Evolutionary conservation across 2,797 vertebrate species (phyloP), one percentile per base, ranked within the genome.

Genomic region (Karalla daura): DNA sequence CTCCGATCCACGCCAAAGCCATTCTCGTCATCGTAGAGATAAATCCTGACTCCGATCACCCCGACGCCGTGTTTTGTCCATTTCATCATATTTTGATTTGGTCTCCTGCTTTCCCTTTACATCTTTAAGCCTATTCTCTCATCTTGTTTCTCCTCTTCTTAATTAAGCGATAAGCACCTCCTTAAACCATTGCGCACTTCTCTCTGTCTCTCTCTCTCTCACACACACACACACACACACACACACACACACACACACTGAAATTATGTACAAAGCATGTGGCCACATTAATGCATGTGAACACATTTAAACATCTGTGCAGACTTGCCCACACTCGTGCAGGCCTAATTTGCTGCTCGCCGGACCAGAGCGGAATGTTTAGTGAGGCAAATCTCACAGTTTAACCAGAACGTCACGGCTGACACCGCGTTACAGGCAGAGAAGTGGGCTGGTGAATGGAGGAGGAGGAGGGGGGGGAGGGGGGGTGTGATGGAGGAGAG

Each of bases 331-430:
- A 28, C 45, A 37, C 11, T 25, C 32, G 3, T 0, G 1, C 32
- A 30, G n/a, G 60, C 27, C 41, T 59, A 41, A 76, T 70, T 54
- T 63, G n/a, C 52, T 37, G 64, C 65, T 53, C 13, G 20, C 33
- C 15, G 20, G 32, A n/a, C 36, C 27, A 0, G 7, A 56, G 61
- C 23, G 17, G 53, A 76, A 6, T 9, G 1, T 27, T 40, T 54
- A 17, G n/a, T 2, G 28, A 41, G 40, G 33, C 35, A 23, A 39
- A 66, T 58, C 35, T 39, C 24, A 28, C 52, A 27, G 33, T 55
- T 70, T 52, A 60, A 50, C 23, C 61, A 41, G 30, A 65, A 30
- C 7, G 40, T 51, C 45, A 58, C 37, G 14, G 63, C 36, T 17
- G 45, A 63, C 3, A 1, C 25, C 2, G 20, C 11, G 6, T 46